Evolutionary conservation across 2,888 invertebrate genomes (phyloP).

Genomic region (Lasiommata megera): DNA sequence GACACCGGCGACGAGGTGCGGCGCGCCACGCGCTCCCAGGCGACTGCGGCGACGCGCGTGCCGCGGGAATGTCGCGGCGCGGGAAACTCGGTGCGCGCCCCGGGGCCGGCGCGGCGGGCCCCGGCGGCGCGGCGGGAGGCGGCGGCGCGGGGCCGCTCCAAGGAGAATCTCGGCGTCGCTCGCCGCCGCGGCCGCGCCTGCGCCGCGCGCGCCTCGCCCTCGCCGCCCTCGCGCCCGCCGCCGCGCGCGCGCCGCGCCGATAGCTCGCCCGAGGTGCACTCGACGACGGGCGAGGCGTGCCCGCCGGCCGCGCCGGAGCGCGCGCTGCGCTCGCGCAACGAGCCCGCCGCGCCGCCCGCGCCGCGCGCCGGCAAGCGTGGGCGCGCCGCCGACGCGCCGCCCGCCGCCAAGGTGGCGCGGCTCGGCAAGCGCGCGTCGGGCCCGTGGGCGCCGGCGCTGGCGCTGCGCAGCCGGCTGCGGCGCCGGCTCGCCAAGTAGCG

Average conservation of each 20-base stretch:
- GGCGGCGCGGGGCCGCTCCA: constrained; percentile 54
- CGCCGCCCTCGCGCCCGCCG: constrained; percentile 40
- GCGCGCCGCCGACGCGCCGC: constrained; percentile 53
- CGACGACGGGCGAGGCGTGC: constrained; percentile 50
- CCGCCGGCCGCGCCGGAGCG: constrained; percentile 36
- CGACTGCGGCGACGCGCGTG: constrained; percentile 22
- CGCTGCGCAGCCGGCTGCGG: constrained; percentile 68
- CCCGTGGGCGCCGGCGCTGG: constrained; percentile 66
- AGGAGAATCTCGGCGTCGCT: constrained; percentile 70
- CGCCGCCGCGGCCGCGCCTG: constrained; percentile 55
- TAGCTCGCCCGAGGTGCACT: constrained; percentile 54
- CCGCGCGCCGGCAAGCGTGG: constrained; percentile 34
- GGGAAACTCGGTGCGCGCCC: constrained; percentile 71
- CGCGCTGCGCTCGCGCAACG: constrained; percentile 44
- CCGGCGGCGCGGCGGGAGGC: constrained; percentile 59
- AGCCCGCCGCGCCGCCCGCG: constrained; percentile 34
- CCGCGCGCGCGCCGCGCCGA: constrained; percentile 45
- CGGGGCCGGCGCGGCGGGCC: constrained; percentile 63
- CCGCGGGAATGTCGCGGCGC: constrained; percentile 39
- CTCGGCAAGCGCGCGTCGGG: constrained; percentile 41
- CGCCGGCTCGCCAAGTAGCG: constrained; percentile 67
- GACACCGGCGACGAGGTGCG: constrained; percentile 28
- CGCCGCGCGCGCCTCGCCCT: constrained; percentile 48
- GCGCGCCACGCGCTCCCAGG: constrained; percentile 35
- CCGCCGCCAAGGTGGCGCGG: constrained; percentile 38